phyloP scores from a whole-genome alignment of 2,113 vertebrate genomes.

The Ceyx margarethae region DNA sequence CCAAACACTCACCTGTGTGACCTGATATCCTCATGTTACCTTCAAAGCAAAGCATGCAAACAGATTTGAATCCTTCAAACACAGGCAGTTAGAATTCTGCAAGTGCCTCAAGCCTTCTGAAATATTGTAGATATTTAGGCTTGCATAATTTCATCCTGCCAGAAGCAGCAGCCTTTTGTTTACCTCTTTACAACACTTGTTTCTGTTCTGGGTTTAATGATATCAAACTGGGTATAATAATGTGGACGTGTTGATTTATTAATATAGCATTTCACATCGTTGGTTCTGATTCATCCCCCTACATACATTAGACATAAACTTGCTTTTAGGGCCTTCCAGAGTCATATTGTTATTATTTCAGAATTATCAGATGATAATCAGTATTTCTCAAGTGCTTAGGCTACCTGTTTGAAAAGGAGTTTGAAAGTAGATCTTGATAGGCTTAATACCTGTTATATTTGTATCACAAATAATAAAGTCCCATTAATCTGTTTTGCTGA shows the following conservation, averaged over 20 bases:
- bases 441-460: background rate
- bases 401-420: background rate
- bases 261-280: too few species aligned
- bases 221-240: background rate
- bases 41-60: background rate
- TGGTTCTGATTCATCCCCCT: background rate
- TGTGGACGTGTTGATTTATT: too few species aligned
- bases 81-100: background rate
- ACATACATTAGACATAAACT: background rate
- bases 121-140: background rate
- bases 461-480: background rate
- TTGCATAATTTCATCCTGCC: fast-evolving
- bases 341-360: background rate
- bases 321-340: background rate
- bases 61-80: background rate
- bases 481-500: background rate
- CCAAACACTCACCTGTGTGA: fast-evolving
- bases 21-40: background rate
- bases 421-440: background rate
- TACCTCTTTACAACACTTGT: background rate
- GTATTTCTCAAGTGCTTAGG: background rate
- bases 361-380: background rate
- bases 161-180: conserved; percentile 4
- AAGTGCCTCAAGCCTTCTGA: background rate
- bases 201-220: background rate